Conservation (phyloP, 2,113 vertebrate species). For the Neodontobutis hainanensis region DNA sequence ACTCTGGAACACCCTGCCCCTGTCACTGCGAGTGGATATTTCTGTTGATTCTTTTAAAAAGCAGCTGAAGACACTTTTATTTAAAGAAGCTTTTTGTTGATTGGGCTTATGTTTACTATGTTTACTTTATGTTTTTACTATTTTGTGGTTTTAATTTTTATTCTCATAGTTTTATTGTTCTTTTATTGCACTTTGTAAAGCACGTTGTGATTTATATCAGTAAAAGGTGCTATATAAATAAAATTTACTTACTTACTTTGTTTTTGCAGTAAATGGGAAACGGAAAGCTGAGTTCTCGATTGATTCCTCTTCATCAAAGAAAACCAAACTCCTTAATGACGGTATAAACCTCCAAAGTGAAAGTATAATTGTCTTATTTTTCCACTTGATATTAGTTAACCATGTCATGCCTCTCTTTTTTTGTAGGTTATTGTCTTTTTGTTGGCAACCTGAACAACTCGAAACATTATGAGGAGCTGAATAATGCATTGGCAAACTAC, state of each 20-base stretch:
- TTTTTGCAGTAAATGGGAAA: constrained; percentile 48
- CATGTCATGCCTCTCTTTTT: neutral
- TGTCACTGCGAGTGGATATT: too few relatives aligned
- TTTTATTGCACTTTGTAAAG: too few relatives aligned
- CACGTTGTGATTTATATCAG: too few relatives aligned
- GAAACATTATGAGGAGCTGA: constrained; percentile 52
- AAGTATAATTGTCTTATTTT: neutral
- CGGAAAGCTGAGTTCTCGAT: neutral
- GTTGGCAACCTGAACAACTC: constrained; percentile 67
- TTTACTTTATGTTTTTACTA: too few relatives aligned
- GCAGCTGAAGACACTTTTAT: too few relatives aligned
- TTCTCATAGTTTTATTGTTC: too few relatives aligned
- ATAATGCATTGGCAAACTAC: constrained; percentile 44
- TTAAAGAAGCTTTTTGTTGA: too few relatives aligned
- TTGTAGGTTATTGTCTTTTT: constrained; percentile 62
- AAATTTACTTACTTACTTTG: neutral
- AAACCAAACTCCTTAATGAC: constrained; percentile 47
- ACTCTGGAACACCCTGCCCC: too few relatives aligned
- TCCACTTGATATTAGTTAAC: neutral
- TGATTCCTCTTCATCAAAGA: constrained; percentile 47
- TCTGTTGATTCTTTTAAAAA: too few relatives aligned
- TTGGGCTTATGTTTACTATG: too few relatives aligned
- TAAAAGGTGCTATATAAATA: too few relatives aligned
- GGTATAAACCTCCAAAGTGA: constrained; percentile 33
- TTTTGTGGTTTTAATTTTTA: too few relatives aligned